Evolutionary conservation across 2,797 vertebrate species (phyloP).

Genomic region (Sebastes taczanowskii): DNA sequence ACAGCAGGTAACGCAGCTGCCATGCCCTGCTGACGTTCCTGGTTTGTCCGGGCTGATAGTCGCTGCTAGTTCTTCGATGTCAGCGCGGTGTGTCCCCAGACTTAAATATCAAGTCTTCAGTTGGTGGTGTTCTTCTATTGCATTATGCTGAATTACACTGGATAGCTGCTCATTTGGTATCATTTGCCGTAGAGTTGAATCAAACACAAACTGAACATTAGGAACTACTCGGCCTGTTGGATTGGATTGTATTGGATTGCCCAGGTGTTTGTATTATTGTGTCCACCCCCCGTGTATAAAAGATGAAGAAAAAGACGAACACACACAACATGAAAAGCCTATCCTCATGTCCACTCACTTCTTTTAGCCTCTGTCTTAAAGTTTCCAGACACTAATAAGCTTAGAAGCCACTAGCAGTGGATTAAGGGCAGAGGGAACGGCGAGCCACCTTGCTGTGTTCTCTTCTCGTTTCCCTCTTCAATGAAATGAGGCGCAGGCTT

Average conservation of each 20-base stretch:
- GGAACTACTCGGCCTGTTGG: not conserved
- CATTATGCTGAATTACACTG: not conserved
- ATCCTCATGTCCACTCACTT: slow-evolving; percentile 32
- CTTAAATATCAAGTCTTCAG: not conserved
- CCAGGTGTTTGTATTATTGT: not conserved
- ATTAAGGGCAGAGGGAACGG: slow-evolving; percentile 60
- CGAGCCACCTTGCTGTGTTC: slow-evolving; percentile 36
- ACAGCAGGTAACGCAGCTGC: too few relatives aligned
- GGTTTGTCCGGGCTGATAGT: too few relatives aligned
- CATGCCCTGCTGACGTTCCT: too few relatives aligned
- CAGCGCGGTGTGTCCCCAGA: too few relatives aligned
- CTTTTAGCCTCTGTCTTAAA: slow-evolving; percentile 61
- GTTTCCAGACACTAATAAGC: slow-evolving; percentile 67
- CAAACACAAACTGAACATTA: not conserved
- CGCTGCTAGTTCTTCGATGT: too few relatives aligned
- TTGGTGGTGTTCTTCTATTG: not conserved
- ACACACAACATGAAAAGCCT: slow-evolving; percentile 27
- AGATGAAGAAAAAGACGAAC: slow-evolving; percentile 4
- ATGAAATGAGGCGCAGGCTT: slow-evolving; percentile 73
- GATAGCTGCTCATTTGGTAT: not conserved
- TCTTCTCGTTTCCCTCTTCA: slow-evolving; percentile 59
- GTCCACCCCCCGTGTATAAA: not conserved
- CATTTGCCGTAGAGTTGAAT: not conserved
- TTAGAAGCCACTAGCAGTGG: slow-evolving; percentile 60
- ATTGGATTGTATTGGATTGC: not conserved